Conservation (phyloP, 2,797 vertebrate species). For the Megaceryle alcyon region DNA sequence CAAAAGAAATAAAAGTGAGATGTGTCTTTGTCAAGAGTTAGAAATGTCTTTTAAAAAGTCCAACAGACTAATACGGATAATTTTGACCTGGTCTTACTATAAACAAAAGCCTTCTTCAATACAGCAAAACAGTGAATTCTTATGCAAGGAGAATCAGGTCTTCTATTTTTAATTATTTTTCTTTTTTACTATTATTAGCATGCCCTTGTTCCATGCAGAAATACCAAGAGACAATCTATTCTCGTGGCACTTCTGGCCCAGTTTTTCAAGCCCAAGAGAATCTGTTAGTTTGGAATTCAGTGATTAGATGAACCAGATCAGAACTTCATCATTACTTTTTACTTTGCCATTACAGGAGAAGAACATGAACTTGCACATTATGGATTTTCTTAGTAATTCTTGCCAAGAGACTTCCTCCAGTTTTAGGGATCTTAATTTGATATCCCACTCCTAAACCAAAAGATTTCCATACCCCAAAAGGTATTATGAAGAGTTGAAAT, state of each 20-base stretch:
- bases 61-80: neutral
- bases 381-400: neutral
- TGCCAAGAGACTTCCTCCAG: neutral
- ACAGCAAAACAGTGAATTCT: neutral
- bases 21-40: neutral
- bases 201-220: conserved; percentile 14
- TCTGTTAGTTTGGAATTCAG: neutral
- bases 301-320: conserved; percentile 20
- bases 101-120: neutral
- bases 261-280: conserved; percentile 33
- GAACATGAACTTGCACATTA: neutral
- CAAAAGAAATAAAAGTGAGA: neutral
- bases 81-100: neutral
- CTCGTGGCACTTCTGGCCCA: conserved; percentile 10
- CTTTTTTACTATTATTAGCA: conserved; percentile 38
- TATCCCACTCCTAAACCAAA: neutral
- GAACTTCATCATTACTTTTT: neutral
- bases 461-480: neutral
- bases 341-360: neutral
- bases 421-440: neutral
- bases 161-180: conserved; percentile 44
- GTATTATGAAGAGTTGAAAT: neutral
- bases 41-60: neutral
- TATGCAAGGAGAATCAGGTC: neutral
- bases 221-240: conserved; percentile 9